These are phyloP conservation scores for Hypercompe scribonia DNA, from an alignment of 2,888 invertebrate species.

Conservation along the genomic window DNA sequence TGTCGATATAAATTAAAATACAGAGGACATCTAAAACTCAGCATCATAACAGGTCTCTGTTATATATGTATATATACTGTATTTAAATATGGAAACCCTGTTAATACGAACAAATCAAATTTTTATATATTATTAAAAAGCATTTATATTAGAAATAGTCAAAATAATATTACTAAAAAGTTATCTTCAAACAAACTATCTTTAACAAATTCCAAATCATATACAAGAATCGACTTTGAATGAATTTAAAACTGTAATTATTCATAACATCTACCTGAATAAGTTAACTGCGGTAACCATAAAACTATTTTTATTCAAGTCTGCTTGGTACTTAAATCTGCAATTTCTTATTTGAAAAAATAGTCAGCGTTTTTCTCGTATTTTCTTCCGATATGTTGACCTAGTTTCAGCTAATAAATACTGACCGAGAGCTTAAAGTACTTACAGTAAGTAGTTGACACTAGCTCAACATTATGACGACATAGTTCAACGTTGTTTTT, in stretches of 20 bases:
- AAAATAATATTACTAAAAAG: neutral
- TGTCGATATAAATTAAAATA: too few relatives aligned
- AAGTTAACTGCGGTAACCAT: neutral
- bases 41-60: too few relatives aligned
- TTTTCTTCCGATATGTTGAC: constrained; percentile 15
- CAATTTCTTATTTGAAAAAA: constrained; percentile 10
- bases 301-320: neutral
- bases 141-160: too few relatives aligned
- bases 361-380: neutral
- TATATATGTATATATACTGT: neutral
- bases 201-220: neutral
- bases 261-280: neutral
- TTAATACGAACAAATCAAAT: neutral
- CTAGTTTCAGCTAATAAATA: constrained; percentile 6
- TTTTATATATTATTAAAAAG: too few relatives aligned
- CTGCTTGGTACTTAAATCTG: neutral
- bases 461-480: neutral
- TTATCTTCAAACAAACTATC: neutral
- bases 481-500: neutral
- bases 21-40: neutral
- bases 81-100: neutral
- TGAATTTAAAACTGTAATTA: neutral
- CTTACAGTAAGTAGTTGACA: constrained; percentile 8
- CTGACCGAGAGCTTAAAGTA: neutral
- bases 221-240: neutral